Percentiles rank a stretch among this genome's conserved stretches.
These are phyloP conservation scores for Trichopria drosophilae DNA, from an alignment of 2,888 invertebrate species.

Conservation along the genomic window DNA sequence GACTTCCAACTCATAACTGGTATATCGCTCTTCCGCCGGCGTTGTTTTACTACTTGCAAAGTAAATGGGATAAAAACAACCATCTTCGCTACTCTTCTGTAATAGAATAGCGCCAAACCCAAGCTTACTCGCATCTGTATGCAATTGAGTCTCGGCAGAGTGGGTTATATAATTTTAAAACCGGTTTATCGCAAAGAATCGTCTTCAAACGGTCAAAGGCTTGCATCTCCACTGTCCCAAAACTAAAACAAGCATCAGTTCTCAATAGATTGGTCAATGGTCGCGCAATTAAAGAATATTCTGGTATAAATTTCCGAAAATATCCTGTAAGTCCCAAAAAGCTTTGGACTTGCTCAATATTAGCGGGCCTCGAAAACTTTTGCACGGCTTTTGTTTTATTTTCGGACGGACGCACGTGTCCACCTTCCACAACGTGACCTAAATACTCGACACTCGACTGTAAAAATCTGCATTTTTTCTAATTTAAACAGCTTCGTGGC, in stretches of 20 bases:
- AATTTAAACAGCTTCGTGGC: too few relatives aligned
- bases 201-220: neutral
- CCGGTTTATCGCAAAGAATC: neutral
- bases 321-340: too few relatives aligned
- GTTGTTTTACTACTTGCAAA: too few relatives aligned
- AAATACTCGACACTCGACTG: too few relatives aligned
- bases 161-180: constrained; percentile 4
- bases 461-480: too few relatives aligned
- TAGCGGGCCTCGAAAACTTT: too few relatives aligned
- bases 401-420: constrained; percentile 5
- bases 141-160: constrained; percentile 22
- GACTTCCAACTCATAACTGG: constrained; percentile 40
- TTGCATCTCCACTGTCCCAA: neutral
- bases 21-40: constrained; percentile 32
- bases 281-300: constrained; percentile 3
- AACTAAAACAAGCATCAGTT: too few relatives aligned
- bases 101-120: constrained; percentile 26
- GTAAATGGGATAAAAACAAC: constrained; percentile 31
- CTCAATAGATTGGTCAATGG: constrained; percentile 15
- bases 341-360: too few relatives aligned
- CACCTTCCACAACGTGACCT: constrained; percentile 3
- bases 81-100: constrained; percentile 15
- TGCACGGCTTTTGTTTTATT: too few relatives aligned
- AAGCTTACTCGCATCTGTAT: constrained; percentile 25
- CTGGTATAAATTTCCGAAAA: constrained; percentile 14